phyloP scores from a whole-genome alignment of 2,113 vertebrate genomes.

The Thalassarche chlororhynchos region DNA sequence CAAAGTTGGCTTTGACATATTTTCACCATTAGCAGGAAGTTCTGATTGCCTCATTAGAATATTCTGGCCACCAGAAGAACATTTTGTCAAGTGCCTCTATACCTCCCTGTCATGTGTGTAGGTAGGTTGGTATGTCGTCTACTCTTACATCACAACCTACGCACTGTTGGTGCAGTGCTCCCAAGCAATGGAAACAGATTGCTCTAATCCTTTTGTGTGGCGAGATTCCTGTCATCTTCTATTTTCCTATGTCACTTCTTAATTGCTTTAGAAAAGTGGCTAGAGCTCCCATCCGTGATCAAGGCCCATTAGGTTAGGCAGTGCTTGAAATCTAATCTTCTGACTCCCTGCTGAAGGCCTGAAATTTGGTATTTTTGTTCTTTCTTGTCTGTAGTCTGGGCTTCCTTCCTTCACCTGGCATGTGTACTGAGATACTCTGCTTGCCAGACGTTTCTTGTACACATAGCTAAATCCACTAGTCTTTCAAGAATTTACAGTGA shows the following conservation, averaged over 20 bases:
- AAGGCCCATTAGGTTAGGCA: neutral
- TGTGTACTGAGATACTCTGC: neutral
- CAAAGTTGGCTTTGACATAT: neutral
- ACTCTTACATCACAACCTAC: neutral
- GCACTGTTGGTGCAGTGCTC: neutral
- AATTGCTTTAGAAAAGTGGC: neutral
- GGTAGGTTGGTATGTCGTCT: neutral
- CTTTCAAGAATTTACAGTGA: neutral
- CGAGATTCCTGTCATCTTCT: neutral
- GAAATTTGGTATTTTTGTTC: neutral
- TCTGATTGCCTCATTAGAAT: neutral
- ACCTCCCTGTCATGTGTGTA: neutral
- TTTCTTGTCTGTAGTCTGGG: neutral
- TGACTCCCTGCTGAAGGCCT: neutral
- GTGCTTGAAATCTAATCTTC: neutral
- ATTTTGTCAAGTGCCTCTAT: neutral
- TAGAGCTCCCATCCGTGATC: neutral
- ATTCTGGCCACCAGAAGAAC: neutral
- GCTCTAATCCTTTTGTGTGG: neutral
- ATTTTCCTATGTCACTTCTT: neutral
- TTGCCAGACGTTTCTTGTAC: neutral
- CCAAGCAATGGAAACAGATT: neutral
- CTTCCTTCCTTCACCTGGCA: neutral
- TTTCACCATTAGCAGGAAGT: neutral
- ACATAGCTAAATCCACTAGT: neutral